Evolutionary conservation across 2,113 vertebrate species (phyloP).

Genomic region (Loxodonta africana): DNA sequence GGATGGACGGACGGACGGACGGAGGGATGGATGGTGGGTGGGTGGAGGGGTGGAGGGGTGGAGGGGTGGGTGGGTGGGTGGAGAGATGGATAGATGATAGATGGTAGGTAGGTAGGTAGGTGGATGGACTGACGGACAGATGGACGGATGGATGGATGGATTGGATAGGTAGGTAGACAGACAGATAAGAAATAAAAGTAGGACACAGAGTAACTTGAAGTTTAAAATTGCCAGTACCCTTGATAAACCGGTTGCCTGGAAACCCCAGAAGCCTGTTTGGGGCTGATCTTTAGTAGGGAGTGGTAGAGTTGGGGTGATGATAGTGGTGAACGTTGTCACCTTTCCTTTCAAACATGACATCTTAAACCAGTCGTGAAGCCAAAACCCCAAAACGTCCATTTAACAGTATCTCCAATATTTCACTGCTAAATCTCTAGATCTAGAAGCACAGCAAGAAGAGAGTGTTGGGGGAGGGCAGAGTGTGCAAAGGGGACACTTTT

Average conservation of each 20-base stretch:
- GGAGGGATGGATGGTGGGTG: no score
- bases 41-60: no score
- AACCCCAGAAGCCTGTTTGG: background rate
- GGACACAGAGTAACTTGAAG: background rate
- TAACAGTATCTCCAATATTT: background rate
- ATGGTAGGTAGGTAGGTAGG: no score
- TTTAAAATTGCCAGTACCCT: background rate
- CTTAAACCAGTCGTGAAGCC: background rate
- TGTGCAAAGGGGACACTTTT: background rate
- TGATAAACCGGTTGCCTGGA: background rate
- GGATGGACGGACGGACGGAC: no score
- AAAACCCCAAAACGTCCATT: background rate
- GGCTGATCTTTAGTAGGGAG: background rate
- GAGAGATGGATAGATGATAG: no score
- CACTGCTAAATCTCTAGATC: background rate
- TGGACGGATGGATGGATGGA: no score
- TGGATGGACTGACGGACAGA: no score
- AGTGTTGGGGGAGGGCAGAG: background rate
- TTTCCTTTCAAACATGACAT: constrained; percentile 47
- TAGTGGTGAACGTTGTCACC: background rate
- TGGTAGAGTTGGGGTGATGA: background rate
- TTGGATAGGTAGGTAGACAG: background rate
- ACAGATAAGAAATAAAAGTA: background rate
- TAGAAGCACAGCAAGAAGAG: background rate
- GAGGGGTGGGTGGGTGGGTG: no score